Conservation (phyloP, 2,113 vertebrate species). For the Macheiramphus alcinus region DNA sequence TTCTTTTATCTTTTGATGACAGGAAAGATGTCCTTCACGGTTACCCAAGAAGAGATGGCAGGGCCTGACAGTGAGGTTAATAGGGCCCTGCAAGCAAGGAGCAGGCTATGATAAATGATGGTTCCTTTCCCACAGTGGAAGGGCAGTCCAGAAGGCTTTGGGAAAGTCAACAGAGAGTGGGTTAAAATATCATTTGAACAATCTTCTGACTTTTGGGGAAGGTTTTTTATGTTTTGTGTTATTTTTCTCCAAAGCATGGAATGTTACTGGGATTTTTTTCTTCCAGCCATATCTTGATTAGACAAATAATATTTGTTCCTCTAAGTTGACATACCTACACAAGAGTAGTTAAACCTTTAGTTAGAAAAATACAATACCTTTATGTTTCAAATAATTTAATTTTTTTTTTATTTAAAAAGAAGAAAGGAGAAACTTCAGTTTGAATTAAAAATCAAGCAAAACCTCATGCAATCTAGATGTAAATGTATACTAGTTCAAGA, state of each 20-base stretch:
- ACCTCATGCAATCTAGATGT: not conserved
- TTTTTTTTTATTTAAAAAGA: not conserved
- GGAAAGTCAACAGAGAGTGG: not conserved
- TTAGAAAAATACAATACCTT: not conserved
- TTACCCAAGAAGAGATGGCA: conserved; percentile 38
- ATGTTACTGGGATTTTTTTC: not conserved
- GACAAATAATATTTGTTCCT: not conserved
- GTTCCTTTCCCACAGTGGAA: conserved; percentile 14
- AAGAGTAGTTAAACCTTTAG: not conserved
- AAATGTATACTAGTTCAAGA: not conserved
- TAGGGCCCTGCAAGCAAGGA: not conserved
- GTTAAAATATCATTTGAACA: not conserved
- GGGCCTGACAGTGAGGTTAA: conserved; percentile 9
- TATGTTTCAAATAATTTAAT: not conserved
- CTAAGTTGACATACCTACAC: not conserved
- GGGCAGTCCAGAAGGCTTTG: not conserved
- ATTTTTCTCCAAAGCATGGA: not conserved
- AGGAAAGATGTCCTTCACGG: not conserved
- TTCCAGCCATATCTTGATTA: not conserved
- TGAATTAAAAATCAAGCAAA: not conserved
- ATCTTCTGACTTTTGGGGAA: not conserved
- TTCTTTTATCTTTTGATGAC: not conserved
- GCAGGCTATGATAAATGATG: conserved; percentile 9
- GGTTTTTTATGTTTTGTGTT: not conserved
- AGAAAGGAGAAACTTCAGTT: not conserved